These are phyloP conservation scores for Turritopsis dohrnii DNA, from an alignment of 30 jellyfish, hydroid and myxozoan species.

Conservation along the genomic window DNA sequence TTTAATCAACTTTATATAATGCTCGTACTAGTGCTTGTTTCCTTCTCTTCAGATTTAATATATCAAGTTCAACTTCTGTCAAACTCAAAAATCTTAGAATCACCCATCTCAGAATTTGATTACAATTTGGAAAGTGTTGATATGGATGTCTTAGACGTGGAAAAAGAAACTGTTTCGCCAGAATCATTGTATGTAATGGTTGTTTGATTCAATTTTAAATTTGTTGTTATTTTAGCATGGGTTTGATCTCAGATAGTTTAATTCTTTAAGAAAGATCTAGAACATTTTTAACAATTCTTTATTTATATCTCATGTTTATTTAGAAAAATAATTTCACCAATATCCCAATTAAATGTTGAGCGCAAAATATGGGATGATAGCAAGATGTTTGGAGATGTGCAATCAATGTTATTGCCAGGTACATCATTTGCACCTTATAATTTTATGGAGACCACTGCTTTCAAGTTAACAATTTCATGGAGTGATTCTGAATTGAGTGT, in stretches of 20 bases:
- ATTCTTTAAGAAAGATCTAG: too few species aligned
- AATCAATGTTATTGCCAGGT: slow-evolving; percentile 27
- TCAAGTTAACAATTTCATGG: too few species aligned
- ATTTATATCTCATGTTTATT: background rate
- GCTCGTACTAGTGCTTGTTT: background rate
- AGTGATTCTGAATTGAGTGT: background rate
- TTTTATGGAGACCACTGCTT: too few species aligned
- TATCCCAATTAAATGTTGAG: background rate
- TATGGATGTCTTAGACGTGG: background rate
- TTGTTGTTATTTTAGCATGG: too few species aligned
- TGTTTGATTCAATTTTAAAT: too few species aligned
- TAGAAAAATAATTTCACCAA: slow-evolving; percentile 19
- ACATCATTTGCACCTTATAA: too few species aligned
- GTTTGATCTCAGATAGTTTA: too few species aligned
- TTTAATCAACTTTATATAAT: too few species aligned
- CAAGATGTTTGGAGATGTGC: slow-evolving; percentile 16
- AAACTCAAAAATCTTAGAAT: background rate
- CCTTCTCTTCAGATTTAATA: background rate
- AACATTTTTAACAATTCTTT: too few species aligned
- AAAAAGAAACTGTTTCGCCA: background rate
- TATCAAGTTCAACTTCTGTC: background rate
- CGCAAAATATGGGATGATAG: background rate
- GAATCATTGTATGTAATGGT: slow-evolving; percentile 2
- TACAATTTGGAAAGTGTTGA: background rate
- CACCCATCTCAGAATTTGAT: slow-evolving; percentile 16